Conservation (phyloP, 2,888 invertebrate genomes). For the Cheilosia scutellata region DNA sequence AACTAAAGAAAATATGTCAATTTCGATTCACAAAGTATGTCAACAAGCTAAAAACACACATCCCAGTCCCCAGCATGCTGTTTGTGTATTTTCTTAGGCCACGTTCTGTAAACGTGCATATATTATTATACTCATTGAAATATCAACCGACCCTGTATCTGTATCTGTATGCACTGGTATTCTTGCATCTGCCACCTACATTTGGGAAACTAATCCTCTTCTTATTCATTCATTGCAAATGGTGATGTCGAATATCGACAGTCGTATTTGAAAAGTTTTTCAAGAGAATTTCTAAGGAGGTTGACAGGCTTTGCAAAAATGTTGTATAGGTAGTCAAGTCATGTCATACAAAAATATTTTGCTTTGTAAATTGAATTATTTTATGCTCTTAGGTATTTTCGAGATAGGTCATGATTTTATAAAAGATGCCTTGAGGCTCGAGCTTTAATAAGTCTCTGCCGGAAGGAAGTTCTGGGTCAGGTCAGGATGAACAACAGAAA, state of each 20-base stretch:
- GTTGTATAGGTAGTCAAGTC: too few species aligned
- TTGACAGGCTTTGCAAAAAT: background rate
- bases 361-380: slow-evolving; percentile 3
- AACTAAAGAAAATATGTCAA: slow-evolving; percentile 62
- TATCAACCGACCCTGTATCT: background rate
- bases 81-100: slow-evolving; percentile 26
- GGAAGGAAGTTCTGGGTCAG: too few species aligned
- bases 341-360: background rate
- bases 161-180: slow-evolving; percentile 20
- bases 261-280: slow-evolving; percentile 23
- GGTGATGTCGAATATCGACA: slow-evolving; percentile 38
- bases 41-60: slow-evolving; percentile 51
- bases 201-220: slow-evolving; percentile 8
- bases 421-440: too few species aligned
- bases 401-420: too few species aligned
- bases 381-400: background rate
- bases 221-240: slow-evolving; percentile 23
- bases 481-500: too few species aligned
- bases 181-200: background rate
- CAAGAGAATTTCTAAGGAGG: slow-evolving; percentile 37
- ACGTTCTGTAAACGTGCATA: slow-evolving; percentile 49
- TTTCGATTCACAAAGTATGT: slow-evolving; percentile 73
- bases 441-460: too few species aligned
- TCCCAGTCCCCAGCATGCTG: background rate
- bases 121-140: slow-evolving; percentile 26